phyloP scores from a whole-genome alignment of 2,113 vertebrate species.

The Grammomys surdaster region DNA sequence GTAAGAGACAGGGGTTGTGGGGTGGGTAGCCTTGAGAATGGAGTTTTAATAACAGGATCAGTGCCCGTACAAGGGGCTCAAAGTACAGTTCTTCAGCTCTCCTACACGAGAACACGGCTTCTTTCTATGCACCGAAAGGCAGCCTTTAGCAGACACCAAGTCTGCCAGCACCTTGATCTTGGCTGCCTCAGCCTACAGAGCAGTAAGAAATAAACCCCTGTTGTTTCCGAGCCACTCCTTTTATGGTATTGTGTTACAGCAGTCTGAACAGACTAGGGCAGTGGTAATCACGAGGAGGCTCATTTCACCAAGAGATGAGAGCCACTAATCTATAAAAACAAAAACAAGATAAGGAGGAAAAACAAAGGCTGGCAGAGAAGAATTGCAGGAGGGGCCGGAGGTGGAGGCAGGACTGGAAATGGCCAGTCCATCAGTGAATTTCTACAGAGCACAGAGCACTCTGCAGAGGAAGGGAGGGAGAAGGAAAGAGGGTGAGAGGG shows the following conservation, averaged over 20 bases:
- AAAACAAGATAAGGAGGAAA: not conserved
- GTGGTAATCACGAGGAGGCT: not conserved
- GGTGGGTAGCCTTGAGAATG: not conserved
- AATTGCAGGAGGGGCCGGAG: not conserved
- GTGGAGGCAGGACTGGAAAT: not conserved
- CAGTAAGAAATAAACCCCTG: not conserved
- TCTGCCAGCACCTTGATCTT: not conserved
- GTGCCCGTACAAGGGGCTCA: not conserved
- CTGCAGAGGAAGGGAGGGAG: not conserved
- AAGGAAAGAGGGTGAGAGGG: not conserved
- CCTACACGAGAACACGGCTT: not conserved
- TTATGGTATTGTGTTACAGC: not conserved
- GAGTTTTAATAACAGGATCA: not conserved
- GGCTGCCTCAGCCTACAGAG: not conserved
- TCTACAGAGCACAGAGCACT: not conserved
- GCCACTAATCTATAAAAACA: not conserved
- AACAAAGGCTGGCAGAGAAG: not conserved
- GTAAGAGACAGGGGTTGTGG: not conserved
- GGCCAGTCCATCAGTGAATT: not conserved
- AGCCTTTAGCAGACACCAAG: not conserved
- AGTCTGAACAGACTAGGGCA: not conserved
- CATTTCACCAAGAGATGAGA: not conserved
- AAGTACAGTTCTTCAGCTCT: not conserved
- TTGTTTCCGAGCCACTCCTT: not conserved
- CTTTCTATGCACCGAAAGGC: not conserved